These are phyloP conservation scores for Diorhabda carinulata DNA, from an alignment of 1,140 invertebrate species.

Conservation along the genomic window DNA sequence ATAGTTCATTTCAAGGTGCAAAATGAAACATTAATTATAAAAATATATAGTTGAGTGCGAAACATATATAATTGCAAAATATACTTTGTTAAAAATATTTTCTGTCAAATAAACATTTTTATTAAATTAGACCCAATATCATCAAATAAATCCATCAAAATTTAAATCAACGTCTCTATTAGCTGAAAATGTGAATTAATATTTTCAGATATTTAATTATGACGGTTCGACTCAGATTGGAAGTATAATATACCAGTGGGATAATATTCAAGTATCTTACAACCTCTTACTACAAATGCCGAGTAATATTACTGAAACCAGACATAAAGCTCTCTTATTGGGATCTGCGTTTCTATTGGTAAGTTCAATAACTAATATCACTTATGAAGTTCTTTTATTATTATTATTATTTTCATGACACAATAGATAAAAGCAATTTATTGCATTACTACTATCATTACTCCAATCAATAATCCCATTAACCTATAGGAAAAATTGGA, in stretches of 20 bases:
- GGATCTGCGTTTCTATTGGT: conserved; percentile 57
- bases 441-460: too few relatives aligned
- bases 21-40: too few relatives aligned
- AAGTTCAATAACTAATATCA: conserved; percentile 22
- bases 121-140: background rate
- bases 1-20: too few relatives aligned
- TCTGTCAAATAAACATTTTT: background rate
- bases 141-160: too few relatives aligned
- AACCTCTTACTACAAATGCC: conserved; percentile 53
- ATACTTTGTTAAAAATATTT: background rate
- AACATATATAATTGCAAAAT: too few relatives aligned
- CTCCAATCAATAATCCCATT: too few relatives aligned
- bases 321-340: conserved; percentile 54
- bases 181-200: background rate
- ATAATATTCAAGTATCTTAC: conserved; percentile 52
- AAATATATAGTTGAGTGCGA: too few relatives aligned
- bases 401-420: too few relatives aligned
- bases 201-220: conserved; percentile 46
- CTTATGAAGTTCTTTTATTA: too few relatives aligned
- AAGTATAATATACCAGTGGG: conserved; percentile 55
- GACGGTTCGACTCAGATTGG: conserved; percentile 55
- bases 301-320: conserved; percentile 49
- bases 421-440: too few relatives aligned
- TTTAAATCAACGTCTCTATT: too few relatives aligned
- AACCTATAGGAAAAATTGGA: too few relatives aligned